phyloP scores from a whole-genome alignment of 2,113 vertebrate genomes.

The Sorex fumeus region DNA sequence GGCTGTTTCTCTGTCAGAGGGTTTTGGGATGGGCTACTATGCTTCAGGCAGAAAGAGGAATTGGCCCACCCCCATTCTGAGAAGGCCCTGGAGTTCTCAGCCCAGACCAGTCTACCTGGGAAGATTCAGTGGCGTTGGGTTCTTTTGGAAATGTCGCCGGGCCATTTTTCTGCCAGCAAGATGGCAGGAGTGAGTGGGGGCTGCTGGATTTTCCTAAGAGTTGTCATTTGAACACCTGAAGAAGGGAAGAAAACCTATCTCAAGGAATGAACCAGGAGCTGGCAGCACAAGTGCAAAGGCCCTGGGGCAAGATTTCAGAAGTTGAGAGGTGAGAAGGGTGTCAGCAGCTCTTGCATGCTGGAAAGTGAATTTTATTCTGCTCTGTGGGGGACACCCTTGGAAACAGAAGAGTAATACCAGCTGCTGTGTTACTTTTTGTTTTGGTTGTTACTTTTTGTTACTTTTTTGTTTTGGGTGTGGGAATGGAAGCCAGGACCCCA shows the following conservation, averaged over 20 bases:
- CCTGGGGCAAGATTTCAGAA: background rate
- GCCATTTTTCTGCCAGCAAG: no score
- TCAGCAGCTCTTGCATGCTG: background rate
- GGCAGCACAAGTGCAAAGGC: background rate
- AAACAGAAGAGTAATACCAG: background rate
- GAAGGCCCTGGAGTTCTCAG: no score
- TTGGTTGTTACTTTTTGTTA: no score
- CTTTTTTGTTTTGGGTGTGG: background rate
- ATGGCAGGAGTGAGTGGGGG: no score
- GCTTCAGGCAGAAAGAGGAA: no score
- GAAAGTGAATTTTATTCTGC: background rate
- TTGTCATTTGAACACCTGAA: background rate
- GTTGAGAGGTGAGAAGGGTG: background rate
- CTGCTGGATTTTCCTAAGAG: background rate
- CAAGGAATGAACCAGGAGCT: background rate
- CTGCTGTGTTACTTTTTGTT: background rate
- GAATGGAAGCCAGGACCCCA: background rate
- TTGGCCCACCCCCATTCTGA: no score
- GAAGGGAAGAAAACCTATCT: background rate
- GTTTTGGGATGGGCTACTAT: no score
- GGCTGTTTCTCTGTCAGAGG: no score
- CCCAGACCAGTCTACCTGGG: no score
- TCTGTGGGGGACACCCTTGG: background rate
- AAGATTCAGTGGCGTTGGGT: no score
- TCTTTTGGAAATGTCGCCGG: no score